These are phyloP conservation scores for Peucedramus taeniatus DNA, from an alignment of 2,113 vertebrate genomes.

Conservation along the genomic window DNA sequence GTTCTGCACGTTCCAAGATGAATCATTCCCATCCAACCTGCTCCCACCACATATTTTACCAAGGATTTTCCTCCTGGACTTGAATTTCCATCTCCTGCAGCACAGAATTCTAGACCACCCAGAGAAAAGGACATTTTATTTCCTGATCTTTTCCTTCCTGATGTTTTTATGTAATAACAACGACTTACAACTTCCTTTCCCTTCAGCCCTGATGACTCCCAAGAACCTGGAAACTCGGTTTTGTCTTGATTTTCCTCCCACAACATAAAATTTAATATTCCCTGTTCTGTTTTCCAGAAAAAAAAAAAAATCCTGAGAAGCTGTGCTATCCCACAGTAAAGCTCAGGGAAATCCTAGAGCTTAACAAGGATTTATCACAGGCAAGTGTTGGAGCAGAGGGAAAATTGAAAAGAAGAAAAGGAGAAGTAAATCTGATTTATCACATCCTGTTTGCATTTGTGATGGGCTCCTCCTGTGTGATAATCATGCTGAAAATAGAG, in stretches of 20 bases:
- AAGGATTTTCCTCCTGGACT: not conserved
- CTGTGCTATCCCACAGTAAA: not conserved
- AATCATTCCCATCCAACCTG: not conserved
- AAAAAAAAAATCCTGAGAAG: not conserved
- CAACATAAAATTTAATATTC: not conserved
- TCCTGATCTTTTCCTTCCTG: not conserved
- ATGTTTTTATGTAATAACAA: not conserved
- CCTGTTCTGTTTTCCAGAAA: not conserved
- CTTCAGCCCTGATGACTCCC: not conserved
- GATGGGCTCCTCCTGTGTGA: not conserved
- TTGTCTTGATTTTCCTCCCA: not conserved
- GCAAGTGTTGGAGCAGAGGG: not conserved
- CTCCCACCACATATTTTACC: fast-evolving
- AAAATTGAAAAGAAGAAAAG: not conserved
- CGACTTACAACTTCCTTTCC: not conserved
- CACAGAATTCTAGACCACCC: not conserved
- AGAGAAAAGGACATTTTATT: not conserved
- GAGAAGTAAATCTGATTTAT: not conserved
- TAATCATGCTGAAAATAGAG: not conserved
- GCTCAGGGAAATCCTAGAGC: not conserved
- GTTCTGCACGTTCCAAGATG: fast-evolving
- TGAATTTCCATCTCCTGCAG: not conserved
- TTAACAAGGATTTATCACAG: not conserved
- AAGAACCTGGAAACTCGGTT: not conserved
- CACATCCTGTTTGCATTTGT: not conserved